Base-by-base conservation (phyloP, 2,113 vertebrate species). In the Cyanistes caeruleus region DNA sequence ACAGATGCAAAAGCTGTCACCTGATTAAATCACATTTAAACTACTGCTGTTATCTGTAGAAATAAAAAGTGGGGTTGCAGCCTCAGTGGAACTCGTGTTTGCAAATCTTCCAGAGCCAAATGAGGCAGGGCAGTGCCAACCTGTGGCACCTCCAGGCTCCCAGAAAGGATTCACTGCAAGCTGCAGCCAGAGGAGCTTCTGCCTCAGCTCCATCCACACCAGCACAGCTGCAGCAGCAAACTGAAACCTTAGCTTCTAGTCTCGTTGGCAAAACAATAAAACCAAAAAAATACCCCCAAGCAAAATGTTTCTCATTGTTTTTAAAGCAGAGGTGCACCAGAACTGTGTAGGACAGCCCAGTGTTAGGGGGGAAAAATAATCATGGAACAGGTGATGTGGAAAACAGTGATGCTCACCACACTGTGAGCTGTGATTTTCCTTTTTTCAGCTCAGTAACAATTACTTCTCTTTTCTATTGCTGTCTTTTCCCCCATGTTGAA, bases 111-210 rank as follows among this genome's bases (percentile, higher is more conserved):
- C 43, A 3, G 1, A 15, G 39, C 28, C n/a, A 31, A n/a, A 16
- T 0, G 4, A 65, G 70, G 67, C 0, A 0, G 1, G 49, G 49
- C 75, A 75, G 15, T 6, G 56, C 24, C 56, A 12, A 35, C 56
- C 89, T 30, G 52, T 5, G 3, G 43, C 33, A 11, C 0, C 15
- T 41, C 43, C 56, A 15, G 68, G 51, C 39, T 92, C 25, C 55
- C 43, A 23, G 3, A 9, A 13, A 20, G 0, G 5, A 25, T 15
- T 18, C 6, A 0, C 25, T 25, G 46, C 41, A 21, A 39, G 37
- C 25, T 11, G 15, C 1, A 52, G 46, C n/a, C 70, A 58, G 28
- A 53, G 0, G 10, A 4, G 1, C 35, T 43, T 10, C 9, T 43
- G 35, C 52, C 4, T 3, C 13, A 56, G 62, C 56, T 67, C 84